phyloP scores from a whole-genome alignment of 2,113 vertebrate species.

The Xyliphius kryptos region DNA sequence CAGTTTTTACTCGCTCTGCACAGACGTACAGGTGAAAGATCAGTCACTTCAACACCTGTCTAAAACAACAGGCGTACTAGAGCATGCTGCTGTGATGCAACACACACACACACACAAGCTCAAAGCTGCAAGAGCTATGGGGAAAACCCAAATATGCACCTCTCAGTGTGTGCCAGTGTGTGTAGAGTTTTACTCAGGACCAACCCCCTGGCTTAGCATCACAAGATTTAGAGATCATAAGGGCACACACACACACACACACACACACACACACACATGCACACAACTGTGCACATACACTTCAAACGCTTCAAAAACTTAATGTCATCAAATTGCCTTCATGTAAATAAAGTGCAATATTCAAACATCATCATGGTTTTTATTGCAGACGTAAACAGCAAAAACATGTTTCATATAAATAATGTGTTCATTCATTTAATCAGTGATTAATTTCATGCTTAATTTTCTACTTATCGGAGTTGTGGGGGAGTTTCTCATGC shows the following conservation, averaged over 20 bases:
- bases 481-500: too few species aligned
- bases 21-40: constrained; percentile 43
- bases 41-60: constrained; percentile 40
- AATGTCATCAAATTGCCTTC: background rate
- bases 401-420: too few species aligned
- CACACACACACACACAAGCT: constrained; percentile 26
- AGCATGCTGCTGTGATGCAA: constrained; percentile 11
- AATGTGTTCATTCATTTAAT: too few species aligned
- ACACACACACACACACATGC: constrained; percentile 42
- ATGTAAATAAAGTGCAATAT: too few species aligned
- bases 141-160: constrained; percentile 30
- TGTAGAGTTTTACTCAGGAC: constrained; percentile 65
- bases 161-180: constrained; percentile 33
- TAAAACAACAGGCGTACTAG: constrained; percentile 31
- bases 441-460: too few species aligned
- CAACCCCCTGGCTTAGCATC: constrained; percentile 71
- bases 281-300: constrained; percentile 8
- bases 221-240: constrained; percentile 66
- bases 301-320: constrained; percentile 9
- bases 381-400: too few species aligned
- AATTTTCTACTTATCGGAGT: too few species aligned
- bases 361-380: too few species aligned
- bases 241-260: constrained; percentile 34
- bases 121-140: constrained; percentile 20
- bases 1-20: constrained; percentile 24